Evolutionary conservation across 1,140 invertebrate genomes (phyloP), one percentile per base, ranked within the genome.

Genomic region (Lanistes nyassanus): DNA sequence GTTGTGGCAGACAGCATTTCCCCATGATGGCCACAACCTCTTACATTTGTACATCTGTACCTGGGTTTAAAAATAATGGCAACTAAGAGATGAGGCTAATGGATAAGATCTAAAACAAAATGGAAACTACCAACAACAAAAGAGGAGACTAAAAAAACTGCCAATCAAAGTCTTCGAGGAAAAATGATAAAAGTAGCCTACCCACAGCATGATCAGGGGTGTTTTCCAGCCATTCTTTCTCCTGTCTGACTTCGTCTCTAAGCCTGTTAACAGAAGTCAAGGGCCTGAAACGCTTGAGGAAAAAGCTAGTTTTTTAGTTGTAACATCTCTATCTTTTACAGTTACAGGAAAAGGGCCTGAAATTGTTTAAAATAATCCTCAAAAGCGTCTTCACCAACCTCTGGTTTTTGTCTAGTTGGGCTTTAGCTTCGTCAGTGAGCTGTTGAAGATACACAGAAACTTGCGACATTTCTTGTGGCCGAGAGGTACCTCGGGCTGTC

Each of bases 381-480:
- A 60, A 60, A 26, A 31, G 23, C n/a, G 56, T 31, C 9, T 42
- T 2, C 71, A 76, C 76, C 65, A 76, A 86, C 85, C 78, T 82
- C 65, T 85, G 75, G 82, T 87, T 85, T 37, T 76, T 69, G 36
- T 80, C 78, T n/a, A 88, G 71, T 34, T 76, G 37, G 23, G 60
- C 9, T 76, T 80, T 80, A 0, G 83, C 86, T 65, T 85, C 77
- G 34, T 78, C 70, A 62, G 86, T 83, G 42, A 85, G 75, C 23
- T 69, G 65, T 0, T 74, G 31, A 4, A 87, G 81, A 39, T 76
- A 82, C n/a, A 81, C 66, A 36, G 82, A 85, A 0, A 79, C 83
- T 34, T 81, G 71, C 2, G 71, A n/a, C 31, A 88, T 74, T 58
- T 85, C 80, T 36, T 80, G 65, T 21, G 84, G 83, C 47, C 81